Conservation (phyloP, 2,113 vertebrate genomes). For the Trinectes maculatus region DNA sequence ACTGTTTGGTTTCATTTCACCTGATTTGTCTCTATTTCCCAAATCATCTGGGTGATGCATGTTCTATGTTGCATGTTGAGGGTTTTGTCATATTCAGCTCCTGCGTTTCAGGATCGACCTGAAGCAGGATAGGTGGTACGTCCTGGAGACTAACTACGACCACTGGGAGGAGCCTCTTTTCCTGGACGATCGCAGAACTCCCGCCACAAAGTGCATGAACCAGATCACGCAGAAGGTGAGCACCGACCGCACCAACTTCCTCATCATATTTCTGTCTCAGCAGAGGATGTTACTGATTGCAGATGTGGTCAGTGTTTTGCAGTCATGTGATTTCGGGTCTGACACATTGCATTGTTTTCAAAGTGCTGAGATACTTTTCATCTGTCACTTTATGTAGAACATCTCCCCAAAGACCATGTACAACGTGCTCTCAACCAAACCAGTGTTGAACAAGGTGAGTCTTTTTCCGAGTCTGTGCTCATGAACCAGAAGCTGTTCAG, state of each 20-base stretch:
- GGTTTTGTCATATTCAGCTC: not conserved
- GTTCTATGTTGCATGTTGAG: not conserved
- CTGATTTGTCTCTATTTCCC: not conserved
- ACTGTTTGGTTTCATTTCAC: conserved; percentile 21
- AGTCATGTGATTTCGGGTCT: conserved; percentile 14
- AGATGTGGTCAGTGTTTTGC: too few relatives aligned
- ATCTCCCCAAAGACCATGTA: conserved; percentile 87
- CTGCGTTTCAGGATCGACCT: conserved; percentile 83
- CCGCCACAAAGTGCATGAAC: conserved; percentile 92
- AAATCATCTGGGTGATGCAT: not conserved
- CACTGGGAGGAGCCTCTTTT: conserved; percentile 92
- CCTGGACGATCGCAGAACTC: conserved; percentile 91
- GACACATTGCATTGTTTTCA: too few relatives aligned
- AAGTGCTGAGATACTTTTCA: too few relatives aligned
- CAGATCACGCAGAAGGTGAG: conserved; percentile 86
- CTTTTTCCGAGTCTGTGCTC: too few relatives aligned
- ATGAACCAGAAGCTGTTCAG: not conserved
- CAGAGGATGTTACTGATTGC: not conserved
- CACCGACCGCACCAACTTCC: not conserved
- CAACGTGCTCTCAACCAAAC: conserved; percentile 94
- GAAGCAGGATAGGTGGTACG: conserved; percentile 87
- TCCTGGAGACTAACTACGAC: conserved; percentile 95
- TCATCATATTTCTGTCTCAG: too few relatives aligned
- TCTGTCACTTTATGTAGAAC: conserved; percentile 79
- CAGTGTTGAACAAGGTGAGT: conserved; percentile 94